phyloP scores from a whole-genome alignment of 2,888 invertebrate genomes.

The Copidosoma aretas region DNA sequence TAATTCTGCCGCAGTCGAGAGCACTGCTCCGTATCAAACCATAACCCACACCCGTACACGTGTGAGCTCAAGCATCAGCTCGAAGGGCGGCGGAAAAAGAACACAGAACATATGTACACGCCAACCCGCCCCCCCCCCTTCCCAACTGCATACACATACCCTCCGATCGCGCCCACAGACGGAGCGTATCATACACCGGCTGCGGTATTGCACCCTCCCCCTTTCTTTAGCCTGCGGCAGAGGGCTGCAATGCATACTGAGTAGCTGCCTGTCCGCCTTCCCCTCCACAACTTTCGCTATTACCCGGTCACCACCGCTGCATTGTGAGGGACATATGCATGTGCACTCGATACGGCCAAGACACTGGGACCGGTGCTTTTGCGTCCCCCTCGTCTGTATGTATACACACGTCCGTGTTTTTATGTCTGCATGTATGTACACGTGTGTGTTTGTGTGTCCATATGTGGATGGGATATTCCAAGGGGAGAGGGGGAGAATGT shows the following conservation, averaged over 20 bases:
- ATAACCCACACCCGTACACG: no score
- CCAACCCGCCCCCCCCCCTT: background rate
- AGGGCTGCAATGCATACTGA: slow-evolving; percentile 62
- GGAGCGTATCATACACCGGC: slow-evolving; percentile 55
- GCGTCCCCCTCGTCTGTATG: background rate
- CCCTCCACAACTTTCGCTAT: slow-evolving; percentile 47
- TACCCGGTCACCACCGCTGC: slow-evolving; percentile 54
- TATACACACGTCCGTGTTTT: background rate
- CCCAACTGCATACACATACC: no score
- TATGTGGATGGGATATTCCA: background rate
- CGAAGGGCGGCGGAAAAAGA: background rate
- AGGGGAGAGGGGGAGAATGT: slow-evolving; percentile 10
- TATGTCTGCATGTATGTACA: background rate
- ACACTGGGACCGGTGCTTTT: no score
- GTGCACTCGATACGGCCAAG: background rate
- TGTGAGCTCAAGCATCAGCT: background rate
- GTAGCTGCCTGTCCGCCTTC: slow-evolving; percentile 48
- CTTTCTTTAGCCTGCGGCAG: slow-evolving; percentile 43
- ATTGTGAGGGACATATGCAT: background rate
- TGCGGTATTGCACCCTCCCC: slow-evolving; percentile 52
- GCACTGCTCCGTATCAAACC: no score
- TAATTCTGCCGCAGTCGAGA: no score
- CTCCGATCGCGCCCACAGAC: slow-evolving; percentile 44
- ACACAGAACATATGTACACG: slow-evolving; percentile 35
- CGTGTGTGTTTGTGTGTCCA: background rate